A percentile compares a stretch with the other conserved stretches of the same genome.
These are phyloP conservation scores for Phocides pigmalion DNA, from an alignment of 1,140 invertebrate species.

Conservation along the genomic window DNA sequence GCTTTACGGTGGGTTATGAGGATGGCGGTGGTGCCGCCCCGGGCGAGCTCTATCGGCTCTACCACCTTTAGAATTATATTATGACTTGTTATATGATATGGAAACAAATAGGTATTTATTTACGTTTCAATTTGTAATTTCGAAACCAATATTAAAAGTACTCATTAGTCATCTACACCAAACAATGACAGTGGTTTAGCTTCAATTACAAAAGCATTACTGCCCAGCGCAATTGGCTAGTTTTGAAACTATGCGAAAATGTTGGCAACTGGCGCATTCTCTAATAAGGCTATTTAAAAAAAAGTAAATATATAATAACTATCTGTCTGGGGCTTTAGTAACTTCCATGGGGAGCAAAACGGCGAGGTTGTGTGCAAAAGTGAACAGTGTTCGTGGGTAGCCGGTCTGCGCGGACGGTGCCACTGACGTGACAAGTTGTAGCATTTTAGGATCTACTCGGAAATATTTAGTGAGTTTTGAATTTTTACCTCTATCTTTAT, in stretches of 20 bases:
- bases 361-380: constrained; percentile 32
- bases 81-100: too few relatives aligned
- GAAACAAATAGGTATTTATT: too few relatives aligned
- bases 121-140: too few relatives aligned
- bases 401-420: constrained; percentile 33
- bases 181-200: too few relatives aligned
- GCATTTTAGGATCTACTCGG: background rate
- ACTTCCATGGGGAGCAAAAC: constrained; percentile 45
- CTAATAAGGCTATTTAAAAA: constrained; percentile 37
- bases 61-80: too few relatives aligned
- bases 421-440: background rate
- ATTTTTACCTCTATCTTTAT: background rate
- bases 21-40: too few relatives aligned
- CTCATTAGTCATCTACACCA: too few relatives aligned
- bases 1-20: too few relatives aligned
- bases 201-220: constrained; percentile 19
- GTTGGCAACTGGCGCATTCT: constrained; percentile 36
- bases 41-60: too few relatives aligned
- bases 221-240: background rate
- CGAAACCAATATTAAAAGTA: too few relatives aligned
- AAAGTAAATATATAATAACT: constrained; percentile 39
- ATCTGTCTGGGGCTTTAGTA: constrained; percentile 24
- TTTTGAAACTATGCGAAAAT: constrained; percentile 31
- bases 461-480: constrained; percentile 14
- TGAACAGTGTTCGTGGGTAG: constrained; percentile 34